Percentiles rank a stretch among this genome's conserved stretches.
Conservation (phyloP, 2,797 vertebrate species). For the Pteropus rufus region DNA sequence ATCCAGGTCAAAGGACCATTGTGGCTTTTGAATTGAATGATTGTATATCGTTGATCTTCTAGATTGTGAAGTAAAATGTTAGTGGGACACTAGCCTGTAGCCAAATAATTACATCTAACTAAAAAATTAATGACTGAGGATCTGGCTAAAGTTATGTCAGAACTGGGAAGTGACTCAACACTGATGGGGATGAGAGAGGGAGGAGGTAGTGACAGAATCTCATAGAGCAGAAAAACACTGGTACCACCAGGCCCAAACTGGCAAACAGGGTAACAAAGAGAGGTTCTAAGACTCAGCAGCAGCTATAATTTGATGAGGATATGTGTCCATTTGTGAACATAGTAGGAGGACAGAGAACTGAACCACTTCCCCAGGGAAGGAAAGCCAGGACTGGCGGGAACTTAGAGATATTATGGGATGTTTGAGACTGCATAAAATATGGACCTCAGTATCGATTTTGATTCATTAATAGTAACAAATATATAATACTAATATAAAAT, state of each 20-base stretch:
- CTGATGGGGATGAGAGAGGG: neutral
- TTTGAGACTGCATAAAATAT: neutral
- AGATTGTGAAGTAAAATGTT: neutral
- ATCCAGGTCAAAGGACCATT: neutral
- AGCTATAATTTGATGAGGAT: neutral
- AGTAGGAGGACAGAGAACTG: neutral
- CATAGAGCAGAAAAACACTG: neutral
- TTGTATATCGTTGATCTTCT: neutral
- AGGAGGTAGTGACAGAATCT: neutral
- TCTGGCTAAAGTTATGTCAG: neutral
- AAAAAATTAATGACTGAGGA: neutral
- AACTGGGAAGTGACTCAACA: neutral
- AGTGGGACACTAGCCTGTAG: neutral
- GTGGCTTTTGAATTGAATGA: neutral
- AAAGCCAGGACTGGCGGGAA: neutral
- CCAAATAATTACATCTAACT: neutral
- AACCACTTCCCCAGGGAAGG: neutral
- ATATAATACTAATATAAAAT: neutral
- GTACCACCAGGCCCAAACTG: neutral
- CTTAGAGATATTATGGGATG: neutral
- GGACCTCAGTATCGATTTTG: neutral
- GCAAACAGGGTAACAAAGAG: neutral
- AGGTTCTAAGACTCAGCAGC: neutral
- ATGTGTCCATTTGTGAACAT: neutral
- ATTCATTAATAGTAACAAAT: neutral